Evolutionary conservation across 2,888 invertebrate species (phyloP), one percentile per base, ranked within the genome.

Genomic region (Automeris io): DNA sequence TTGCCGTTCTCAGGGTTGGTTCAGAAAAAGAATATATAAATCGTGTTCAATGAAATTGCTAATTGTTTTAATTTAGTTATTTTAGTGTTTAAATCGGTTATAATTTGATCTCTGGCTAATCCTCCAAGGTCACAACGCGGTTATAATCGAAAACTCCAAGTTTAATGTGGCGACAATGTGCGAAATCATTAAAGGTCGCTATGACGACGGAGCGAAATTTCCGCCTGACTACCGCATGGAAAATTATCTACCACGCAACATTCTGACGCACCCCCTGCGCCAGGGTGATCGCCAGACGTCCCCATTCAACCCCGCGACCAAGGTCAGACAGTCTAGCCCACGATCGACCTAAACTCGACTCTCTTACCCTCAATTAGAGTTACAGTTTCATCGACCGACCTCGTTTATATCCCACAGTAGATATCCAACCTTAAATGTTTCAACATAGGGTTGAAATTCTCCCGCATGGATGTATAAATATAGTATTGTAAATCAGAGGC

Each of bases 211-310:
- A 54, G 54, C 63, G 47, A 55, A 63, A 55, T 55, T 58, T 58
- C 51, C 51, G 45, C 44, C 47, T 47, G 55, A 51, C 46, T 49
- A 47, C 49, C 46, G 48, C 54, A 61, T 60, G 65, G 75, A 74
- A 76, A 80, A 78, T 78, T 77, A 78, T 73, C 71, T 73, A 73
- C 78, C 80, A 80, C 80, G 75, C 69, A 77, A 76, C 61, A 62
- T 62, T 62, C 54, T 73, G 65, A 69, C 76, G 70, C 77, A 68
- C 63, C 61, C 66, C 66, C 51, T 41, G 40, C 46, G 44, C 47
- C 49, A 59, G 54, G 55, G 56, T 51, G 60, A 65, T 50, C 53
- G 49, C 64, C 65, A 77, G 75, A 75, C 78, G 53, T 52, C 67
- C 69, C 71, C 69, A 62, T 29, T 29, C 29, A 16, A 5, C 65